phyloP scores from a whole-genome alignment of 2,113 vertebrate genomes.

The Leptobrachium leishanense region DNA sequence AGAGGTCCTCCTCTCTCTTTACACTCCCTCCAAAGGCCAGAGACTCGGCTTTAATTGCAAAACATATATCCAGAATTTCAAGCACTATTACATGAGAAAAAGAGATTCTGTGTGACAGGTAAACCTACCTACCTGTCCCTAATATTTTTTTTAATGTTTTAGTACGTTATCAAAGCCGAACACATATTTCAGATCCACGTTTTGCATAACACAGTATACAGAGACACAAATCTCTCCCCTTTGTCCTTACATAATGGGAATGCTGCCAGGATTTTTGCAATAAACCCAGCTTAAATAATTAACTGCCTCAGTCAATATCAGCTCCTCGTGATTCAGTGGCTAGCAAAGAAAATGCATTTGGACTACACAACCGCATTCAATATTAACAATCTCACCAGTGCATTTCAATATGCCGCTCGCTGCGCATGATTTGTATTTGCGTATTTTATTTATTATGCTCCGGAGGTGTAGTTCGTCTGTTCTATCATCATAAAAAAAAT shows the following conservation, averaged over 20 bases:
- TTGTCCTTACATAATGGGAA: constrained; percentile 7
- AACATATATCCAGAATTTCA: too few species aligned
- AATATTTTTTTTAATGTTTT: too few species aligned
- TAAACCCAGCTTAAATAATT: constrained; percentile 27
- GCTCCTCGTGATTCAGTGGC: constrained; percentile 9
- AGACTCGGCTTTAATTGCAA: too few species aligned
- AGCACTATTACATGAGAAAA: too few species aligned
- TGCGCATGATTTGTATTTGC: neutral
- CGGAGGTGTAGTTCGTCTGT: neutral
- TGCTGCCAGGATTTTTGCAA: constrained; percentile 9
- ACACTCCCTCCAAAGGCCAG: too few species aligned
- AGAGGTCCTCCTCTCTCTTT: too few species aligned
- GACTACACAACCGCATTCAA: constrained; percentile 7
- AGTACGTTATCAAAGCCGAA: neutral
- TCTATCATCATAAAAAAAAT: neutral
- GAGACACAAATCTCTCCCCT: neutral
- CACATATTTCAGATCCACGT: neutral
- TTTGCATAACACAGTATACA: neutral
- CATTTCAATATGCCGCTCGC: neutral
- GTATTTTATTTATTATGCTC: neutral
- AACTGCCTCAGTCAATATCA: constrained; percentile 12
- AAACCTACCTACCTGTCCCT: too few species aligned
- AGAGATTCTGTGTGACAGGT: too few species aligned
- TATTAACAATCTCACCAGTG: constrained; percentile 6
- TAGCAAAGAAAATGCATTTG: neutral